Evolutionary conservation across 1,140 invertebrate species (phyloP).

Genomic region (Bilobella aurantiaca): DNA sequence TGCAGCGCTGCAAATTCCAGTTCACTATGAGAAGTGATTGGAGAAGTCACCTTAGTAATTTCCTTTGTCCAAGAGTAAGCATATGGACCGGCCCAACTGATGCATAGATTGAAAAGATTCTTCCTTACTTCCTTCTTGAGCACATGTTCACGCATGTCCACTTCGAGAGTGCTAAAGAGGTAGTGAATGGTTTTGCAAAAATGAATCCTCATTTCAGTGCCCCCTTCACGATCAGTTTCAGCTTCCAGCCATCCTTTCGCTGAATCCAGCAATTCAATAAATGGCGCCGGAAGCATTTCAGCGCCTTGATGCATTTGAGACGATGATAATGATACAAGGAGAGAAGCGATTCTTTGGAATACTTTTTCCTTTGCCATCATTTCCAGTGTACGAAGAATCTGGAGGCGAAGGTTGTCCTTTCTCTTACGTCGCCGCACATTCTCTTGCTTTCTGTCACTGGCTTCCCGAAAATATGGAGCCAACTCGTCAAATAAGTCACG

Average conservation of each 20-base stretch:
- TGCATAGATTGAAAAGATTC: conserved; percentile 82
- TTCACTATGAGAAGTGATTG: conserved; percentile 37
- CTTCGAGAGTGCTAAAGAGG: conserved; percentile 26
- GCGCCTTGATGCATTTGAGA: conserved; percentile 19
- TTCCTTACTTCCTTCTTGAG: conserved; percentile 74
- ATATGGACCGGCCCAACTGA: conserved; percentile 81
- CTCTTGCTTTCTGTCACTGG: conserved; percentile 94
- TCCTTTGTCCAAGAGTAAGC: conserved; percentile 45
- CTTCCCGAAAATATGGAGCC: conserved; percentile 78
- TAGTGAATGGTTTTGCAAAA: conserved; percentile 27
- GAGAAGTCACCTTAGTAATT: background rate
- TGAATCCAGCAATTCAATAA: conserved; percentile 30
- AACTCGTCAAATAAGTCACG: conserved; percentile 96
- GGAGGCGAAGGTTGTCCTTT: conserved; percentile 80
- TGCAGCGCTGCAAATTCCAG: conserved; percentile 58
- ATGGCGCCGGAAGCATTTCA: conserved; percentile 10
- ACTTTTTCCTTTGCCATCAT: conserved; percentile 85
- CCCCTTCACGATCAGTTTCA: conserved; percentile 31
- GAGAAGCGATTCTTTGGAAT: conserved; percentile 67
- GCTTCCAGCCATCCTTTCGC: conserved; percentile 30
- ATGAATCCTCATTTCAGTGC: conserved; percentile 25
- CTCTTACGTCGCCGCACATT: conserved; percentile 79
- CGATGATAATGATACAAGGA: conserved; percentile 9
- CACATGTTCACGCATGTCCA: conserved; percentile 50
- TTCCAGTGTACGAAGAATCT: conserved; percentile 80